Evolutionary conservation across 2,797 vertebrate genomes (phyloP).

Genomic region (Tachyglossus aculeatus): DNA sequence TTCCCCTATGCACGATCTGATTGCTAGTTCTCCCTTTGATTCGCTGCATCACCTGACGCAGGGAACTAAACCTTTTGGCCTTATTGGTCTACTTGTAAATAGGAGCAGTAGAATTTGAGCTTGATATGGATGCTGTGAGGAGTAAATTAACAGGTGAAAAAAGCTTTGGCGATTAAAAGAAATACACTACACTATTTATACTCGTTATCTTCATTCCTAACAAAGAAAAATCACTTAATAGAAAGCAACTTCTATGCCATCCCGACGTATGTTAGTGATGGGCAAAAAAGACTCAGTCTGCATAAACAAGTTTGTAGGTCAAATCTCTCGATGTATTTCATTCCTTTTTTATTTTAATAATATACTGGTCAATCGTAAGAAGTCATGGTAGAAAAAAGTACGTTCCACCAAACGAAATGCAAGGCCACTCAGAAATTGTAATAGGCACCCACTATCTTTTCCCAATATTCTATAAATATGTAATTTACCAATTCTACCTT

Average conservation of each 20-base stretch:
- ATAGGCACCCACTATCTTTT: too few species aligned
- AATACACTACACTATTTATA: slow-evolving; percentile 20
- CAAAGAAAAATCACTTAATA: not conserved
- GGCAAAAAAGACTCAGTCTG: slow-evolving; percentile 6
- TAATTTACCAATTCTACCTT: too few species aligned
- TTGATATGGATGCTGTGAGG: slow-evolving; percentile 17
- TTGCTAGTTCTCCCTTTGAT: not conserved
- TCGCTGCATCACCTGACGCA: not conserved
- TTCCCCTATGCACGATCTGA: not conserved
- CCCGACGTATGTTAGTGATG: not conserved
- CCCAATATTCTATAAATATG: too few species aligned
- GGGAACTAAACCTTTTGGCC: not conserved
- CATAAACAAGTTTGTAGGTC: not conserved
- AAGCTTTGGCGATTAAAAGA: slow-evolving; percentile 28
- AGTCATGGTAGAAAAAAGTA: too few species aligned
- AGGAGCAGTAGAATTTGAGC: slow-evolving; percentile 35
- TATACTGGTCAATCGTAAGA: too few species aligned
- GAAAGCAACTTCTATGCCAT: not conserved
- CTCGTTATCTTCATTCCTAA: slow-evolving; percentile 31
- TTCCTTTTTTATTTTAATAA: too few species aligned
- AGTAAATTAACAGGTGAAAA: slow-evolving; percentile 44
- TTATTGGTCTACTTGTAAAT: slow-evolving; percentile 4
- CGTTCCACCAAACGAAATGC: too few species aligned
- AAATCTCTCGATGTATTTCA: too few species aligned
- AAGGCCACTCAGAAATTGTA: too few species aligned